Conservation (phyloP, 2,113 vertebrate species). For the Phyllostomus discolor region DNA sequence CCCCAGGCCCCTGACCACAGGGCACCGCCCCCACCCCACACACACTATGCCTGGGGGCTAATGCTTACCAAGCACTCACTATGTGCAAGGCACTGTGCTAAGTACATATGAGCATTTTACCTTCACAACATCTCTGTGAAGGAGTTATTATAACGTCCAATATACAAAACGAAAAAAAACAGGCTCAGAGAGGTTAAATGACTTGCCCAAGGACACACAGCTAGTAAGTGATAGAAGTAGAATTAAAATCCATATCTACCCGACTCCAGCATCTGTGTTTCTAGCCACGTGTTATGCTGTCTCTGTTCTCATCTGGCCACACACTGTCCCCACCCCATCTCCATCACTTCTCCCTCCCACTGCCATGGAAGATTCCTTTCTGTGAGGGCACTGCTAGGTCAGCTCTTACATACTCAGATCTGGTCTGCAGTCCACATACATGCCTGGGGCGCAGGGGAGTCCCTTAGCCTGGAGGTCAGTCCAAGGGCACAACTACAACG, state of each 20-base stretch:
- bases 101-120: not conserved
- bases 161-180: not conserved
- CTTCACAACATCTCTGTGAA: not conserved
- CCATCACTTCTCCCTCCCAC: not conserved
- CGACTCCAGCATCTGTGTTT: not conserved
- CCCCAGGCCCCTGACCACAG: not conserved
- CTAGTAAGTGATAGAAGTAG: not conserved
- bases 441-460: not conserved
- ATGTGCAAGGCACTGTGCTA: not conserved
- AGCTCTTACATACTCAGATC: not conserved
- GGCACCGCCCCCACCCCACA: not conserved
- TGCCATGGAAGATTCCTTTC: not conserved
- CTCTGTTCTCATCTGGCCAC: not conserved
- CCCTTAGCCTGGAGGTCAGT: not conserved
- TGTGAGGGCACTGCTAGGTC: not conserved
- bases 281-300: not conserved
- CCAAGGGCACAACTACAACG: not conserved
- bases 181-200: not conserved
- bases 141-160: not conserved
- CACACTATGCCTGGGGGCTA: not conserved
- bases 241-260: not conserved
- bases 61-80: not conserved
- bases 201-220: not conserved
- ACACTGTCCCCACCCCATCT: not conserved
- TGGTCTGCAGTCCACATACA: not conserved